Evolutionary conservation across 2,797 vertebrate genomes (phyloP).

Genomic region (Lepus townsendii): DNA sequence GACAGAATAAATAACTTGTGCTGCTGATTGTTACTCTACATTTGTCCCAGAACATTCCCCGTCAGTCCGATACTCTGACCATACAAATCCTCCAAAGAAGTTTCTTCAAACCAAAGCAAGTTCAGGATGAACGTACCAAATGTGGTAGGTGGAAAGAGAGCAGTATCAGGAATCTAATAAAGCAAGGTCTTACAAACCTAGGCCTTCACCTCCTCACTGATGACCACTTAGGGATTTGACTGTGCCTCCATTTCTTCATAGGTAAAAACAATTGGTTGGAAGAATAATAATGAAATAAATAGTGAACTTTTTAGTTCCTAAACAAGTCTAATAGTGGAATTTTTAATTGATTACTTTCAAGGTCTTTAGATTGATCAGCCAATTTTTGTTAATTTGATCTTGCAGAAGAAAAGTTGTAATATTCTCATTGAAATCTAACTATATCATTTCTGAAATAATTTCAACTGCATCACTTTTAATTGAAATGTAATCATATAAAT

Average conservation of each 20-base stretch:
- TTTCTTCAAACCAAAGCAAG: conserved; percentile 52
- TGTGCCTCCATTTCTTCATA: not conserved
- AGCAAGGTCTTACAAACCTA: not conserved
- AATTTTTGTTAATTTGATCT: conserved; percentile 23
- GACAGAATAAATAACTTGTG: not conserved
- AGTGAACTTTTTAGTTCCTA: not conserved
- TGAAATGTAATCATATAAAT: too few relatives aligned
- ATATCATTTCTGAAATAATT: not conserved
- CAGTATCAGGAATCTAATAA: not conserved
- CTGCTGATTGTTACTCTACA: not conserved
- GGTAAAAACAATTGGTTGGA: conserved; percentile 42
- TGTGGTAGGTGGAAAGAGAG: not conserved
- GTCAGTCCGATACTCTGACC: not conserved
- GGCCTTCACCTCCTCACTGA: not conserved
- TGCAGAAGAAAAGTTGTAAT: not conserved
- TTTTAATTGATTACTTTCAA: conserved; percentile 43
- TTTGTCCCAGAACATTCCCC: not conserved
- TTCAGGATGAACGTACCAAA: conserved; percentile 29
- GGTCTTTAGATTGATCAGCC: not conserved
- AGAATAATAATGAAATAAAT: conserved; percentile 5
- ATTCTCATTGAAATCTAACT: not conserved
- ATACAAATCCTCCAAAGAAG: not conserved
- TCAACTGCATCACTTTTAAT: too few relatives aligned
- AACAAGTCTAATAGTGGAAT: not conserved
- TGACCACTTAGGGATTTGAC: not conserved